These are phyloP conservation scores for Salvelinus alpinus DNA, from an alignment of 2,113 vertebrate genomes.

Conservation along the genomic window DNA sequence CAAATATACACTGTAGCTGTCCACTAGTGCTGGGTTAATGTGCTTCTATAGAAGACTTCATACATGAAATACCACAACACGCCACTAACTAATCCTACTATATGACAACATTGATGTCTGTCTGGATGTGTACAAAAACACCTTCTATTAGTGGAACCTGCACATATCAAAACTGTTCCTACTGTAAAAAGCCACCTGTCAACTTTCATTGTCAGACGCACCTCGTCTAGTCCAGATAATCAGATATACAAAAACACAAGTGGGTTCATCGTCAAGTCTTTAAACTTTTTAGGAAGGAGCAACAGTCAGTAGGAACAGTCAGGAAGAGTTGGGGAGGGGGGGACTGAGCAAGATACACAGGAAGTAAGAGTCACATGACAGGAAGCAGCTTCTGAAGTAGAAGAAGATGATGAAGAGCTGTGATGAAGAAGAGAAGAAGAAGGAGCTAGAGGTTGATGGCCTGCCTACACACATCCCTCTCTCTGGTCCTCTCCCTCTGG, in stretches of 20 bases:
- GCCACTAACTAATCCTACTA: constrained; percentile 19
- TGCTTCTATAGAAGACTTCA: constrained; percentile 12
- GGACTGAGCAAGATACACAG: not conserved
- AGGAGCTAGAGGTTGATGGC: constrained; percentile 58
- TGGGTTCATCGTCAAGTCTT: constrained; percentile 40
- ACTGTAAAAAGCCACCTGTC: constrained; percentile 18
- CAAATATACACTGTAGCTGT: not conserved
- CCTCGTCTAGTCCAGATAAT: constrained; percentile 23
- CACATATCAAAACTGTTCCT: constrained; percentile 23
- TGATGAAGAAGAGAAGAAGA: constrained; percentile 37
- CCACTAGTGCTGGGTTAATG: constrained; percentile 6
- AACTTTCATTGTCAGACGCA: not conserved
- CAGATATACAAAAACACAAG: constrained; percentile 14
- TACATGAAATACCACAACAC: constrained; percentile 42
- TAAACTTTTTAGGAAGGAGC: constrained; percentile 42
- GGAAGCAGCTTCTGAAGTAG: constrained; percentile 47
- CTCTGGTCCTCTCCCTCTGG: constrained; percentile 80
- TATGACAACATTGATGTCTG: constrained; percentile 25
- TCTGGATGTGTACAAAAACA: constrained; percentile 56
- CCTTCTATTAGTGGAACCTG: constrained; percentile 39
- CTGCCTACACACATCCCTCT: constrained; percentile 77
- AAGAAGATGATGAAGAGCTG: constrained; percentile 36
- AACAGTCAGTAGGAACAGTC: constrained; percentile 21
- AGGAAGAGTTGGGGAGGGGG: constrained; percentile 9
- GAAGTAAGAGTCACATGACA: constrained; percentile 25